Conservation (phyloP, 2,888 invertebrate species). For the Perdita meconis region DNA sequence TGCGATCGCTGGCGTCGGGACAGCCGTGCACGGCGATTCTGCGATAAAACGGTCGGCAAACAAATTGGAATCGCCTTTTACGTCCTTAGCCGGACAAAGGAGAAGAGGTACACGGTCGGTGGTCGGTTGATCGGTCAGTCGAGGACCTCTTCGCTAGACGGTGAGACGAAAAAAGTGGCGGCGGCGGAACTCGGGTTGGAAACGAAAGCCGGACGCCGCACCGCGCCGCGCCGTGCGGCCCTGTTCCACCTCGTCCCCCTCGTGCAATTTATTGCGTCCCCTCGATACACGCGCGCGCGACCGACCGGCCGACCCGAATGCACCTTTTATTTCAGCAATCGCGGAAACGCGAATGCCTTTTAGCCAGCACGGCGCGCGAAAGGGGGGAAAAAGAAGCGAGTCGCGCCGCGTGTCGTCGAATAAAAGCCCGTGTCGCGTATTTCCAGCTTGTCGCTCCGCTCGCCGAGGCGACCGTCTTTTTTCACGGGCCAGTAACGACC, state of each 20-base stretch:
- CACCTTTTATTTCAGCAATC: constrained; percentile 38
- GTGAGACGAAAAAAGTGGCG: constrained; percentile 22
- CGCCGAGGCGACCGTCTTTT: constrained; percentile 32
- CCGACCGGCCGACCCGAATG: too few species aligned
- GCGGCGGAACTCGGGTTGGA: constrained; percentile 12
- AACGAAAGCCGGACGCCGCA: constrained; percentile 31
- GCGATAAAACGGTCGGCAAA: constrained; percentile 74
- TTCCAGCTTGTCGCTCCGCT: constrained; percentile 21
- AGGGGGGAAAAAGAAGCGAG: background rate
- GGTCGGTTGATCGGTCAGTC: constrained; percentile 11
- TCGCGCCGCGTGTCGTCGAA: constrained; percentile 37
- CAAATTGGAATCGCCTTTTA: constrained; percentile 78
- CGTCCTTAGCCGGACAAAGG: constrained; percentile 57
- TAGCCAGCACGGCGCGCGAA: background rate
- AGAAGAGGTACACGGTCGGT: constrained; percentile 10
- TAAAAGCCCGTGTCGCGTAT: constrained; percentile 35
- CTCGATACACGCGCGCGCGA: constrained; percentile 10
- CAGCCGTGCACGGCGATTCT: constrained; percentile 55
- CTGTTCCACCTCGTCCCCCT: constrained; percentile 33
- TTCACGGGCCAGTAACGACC: constrained; percentile 32
- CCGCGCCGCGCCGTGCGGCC: constrained; percentile 28
- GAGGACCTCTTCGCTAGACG: constrained; percentile 16
- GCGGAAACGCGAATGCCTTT: constrained; percentile 54
- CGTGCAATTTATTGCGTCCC: constrained; percentile 53
- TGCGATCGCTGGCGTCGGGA: constrained; percentile 65